Evolutionary conservation across 2,888 invertebrate genomes (phyloP).

Genomic region (Apocheima hispidaria): DNA sequence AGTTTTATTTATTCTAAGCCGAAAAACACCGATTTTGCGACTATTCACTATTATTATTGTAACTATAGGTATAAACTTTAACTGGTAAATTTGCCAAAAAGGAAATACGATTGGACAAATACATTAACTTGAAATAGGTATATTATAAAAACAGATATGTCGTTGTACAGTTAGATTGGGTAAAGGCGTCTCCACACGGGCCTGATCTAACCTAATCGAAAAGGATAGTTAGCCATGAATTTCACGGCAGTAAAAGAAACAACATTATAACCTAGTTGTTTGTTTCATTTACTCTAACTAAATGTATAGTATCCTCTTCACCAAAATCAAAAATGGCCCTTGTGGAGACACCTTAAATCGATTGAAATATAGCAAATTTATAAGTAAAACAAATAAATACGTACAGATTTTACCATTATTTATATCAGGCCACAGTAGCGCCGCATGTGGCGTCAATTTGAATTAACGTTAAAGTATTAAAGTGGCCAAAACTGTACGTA

Average conservation of each 20-base stretch:
- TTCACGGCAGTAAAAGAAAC: no score
- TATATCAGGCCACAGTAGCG: neutral
- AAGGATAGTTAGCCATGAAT: no score
- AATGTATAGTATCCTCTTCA: no score
- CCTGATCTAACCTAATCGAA: no score
- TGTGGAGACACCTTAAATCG: no score
- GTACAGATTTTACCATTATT: slow-evolving; percentile 6
- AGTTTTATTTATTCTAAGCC: slow-evolving; percentile 38
- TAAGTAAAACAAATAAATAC: slow-evolving; percentile 14
- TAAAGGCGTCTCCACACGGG: no score
- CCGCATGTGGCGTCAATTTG: neutral
- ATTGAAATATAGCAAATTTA: slow-evolving; percentile 25
- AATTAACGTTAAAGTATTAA: neutral
- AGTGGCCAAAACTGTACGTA: slow-evolving; percentile 8
- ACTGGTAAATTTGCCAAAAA: slow-evolving; percentile 63
- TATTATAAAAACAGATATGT: slow-evolving; percentile 81
- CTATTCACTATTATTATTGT: slow-evolving; percentile 53
- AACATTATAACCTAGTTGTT: no score
- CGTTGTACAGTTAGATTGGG: slow-evolving; percentile 71
- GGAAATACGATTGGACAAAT: slow-evolving; percentile 61
- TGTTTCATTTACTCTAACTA: no score
- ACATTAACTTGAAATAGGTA: slow-evolving; percentile 65
- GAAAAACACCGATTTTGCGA: slow-evolving; percentile 51
- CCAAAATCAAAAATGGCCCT: no score
- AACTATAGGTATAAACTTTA: slow-evolving; percentile 53